Evolutionary conservation across 2,888 invertebrate genomes (phyloP).

Genomic region (Caenorhabditis sp.): DNA sequence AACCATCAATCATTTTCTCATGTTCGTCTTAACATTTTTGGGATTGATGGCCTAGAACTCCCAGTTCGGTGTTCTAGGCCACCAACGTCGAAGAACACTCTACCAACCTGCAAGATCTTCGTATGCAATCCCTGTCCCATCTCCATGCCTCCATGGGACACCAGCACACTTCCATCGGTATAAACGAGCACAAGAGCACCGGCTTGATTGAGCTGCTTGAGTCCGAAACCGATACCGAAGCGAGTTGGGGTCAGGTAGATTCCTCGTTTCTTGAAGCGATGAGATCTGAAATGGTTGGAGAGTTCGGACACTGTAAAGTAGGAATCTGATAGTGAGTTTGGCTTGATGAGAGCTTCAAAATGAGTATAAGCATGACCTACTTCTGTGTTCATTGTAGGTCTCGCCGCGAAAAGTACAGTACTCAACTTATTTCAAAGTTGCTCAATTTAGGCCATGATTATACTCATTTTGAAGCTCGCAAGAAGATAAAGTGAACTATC

Average conservation of each 20-base stretch:
- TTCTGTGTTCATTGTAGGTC: too few species aligned
- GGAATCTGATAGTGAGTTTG: not conserved
- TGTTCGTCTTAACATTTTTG: too few species aligned
- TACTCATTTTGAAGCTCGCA: not conserved
- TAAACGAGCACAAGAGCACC: constrained; percentile 94
- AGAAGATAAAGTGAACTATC: not conserved
- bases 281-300: constrained; percentile 57
- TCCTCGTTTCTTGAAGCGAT: constrained; percentile 79
- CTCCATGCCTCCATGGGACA: constrained; percentile 93
- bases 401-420: too few species aligned
- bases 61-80: too few species aligned
- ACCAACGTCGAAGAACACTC: too few species aligned
- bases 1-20: too few species aligned
- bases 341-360: not conserved
- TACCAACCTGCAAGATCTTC: constrained; percentile 95
- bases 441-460: too few species aligned
- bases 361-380: too few species aligned
- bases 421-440: too few species aligned
- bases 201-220: constrained; percentile 84
- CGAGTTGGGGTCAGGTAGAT: constrained; percentile 81
- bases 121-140: constrained; percentile 98
- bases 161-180: constrained; percentile 89
- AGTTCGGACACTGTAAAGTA: not conserved
- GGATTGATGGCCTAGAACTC: too few species aligned
- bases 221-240: constrained; percentile 83